A percentile compares a stretch with the other conserved stretches of the same genome.
phyloP scores from a whole-genome alignment of 2,797 vertebrate genomes.

The Acrocephalus scirpaceus region DNA sequence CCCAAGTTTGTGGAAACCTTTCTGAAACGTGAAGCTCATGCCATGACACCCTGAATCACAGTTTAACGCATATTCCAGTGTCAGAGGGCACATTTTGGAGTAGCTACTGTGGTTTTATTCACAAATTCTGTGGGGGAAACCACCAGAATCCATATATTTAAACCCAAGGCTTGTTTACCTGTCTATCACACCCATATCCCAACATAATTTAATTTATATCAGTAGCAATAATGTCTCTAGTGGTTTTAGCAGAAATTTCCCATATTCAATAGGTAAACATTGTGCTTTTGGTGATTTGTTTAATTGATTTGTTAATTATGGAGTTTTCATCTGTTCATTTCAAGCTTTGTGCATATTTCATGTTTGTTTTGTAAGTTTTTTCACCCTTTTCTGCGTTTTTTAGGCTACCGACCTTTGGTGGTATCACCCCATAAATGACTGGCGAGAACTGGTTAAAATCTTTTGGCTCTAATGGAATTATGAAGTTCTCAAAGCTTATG shows the following conservation, averaged over 20 bases:
- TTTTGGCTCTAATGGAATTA: not conserved
- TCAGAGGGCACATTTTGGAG: not conserved
- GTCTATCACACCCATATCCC: not conserved
- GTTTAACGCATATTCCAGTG: not conserved
- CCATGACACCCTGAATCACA: not conserved
- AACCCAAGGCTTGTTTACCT: not conserved
- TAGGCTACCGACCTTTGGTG: not conserved
- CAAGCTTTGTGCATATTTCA: not conserved
- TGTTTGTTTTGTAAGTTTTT: not conserved
- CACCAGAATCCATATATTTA: not conserved
- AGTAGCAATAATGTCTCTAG: not conserved
- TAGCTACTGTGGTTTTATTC: not conserved
- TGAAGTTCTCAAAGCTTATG: not conserved
- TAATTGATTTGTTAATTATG: not conserved
- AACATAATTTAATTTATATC: not conserved
- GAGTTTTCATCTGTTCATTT: not conserved
- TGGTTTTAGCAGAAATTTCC: not conserved
- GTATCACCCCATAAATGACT: not conserved
- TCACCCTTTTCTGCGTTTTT: fast-evolving
- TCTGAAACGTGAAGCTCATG: not conserved
- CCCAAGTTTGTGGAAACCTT: not conserved
- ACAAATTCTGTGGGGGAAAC: not conserved
- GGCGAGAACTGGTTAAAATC: not conserved
- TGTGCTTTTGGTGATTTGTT: not conserved
- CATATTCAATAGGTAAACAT: not conserved